Base-by-base conservation (phyloP, 2,113 vertebrate genomes). In the Melanostigma gelatinosum region DNA sequence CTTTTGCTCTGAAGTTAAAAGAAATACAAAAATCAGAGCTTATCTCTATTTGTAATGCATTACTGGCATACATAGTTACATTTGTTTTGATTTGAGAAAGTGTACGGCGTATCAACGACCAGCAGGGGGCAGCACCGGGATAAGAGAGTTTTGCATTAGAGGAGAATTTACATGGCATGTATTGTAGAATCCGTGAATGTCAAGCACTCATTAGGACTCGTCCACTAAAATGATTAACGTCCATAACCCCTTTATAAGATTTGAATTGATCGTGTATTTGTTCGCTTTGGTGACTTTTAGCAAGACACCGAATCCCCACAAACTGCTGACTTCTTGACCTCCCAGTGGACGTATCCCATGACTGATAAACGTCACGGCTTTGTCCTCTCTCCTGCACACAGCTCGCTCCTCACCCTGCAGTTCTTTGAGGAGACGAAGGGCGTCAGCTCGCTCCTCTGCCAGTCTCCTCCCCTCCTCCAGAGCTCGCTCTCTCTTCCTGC, bases 381-480 rank as follows among this genome's bases (percentile, higher is more conserved):
- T 55, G 34, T 64, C 24, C 18, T 22, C 7, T 38, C 44, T 48
- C 1, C 6, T 34, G 16, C n/a, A 8, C 20, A 16, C 32, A 77
- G 24, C 38, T 58, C 1, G 3, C 10, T 73, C 57, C 88, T 93
- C 82, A 95, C 95, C 94, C 71, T 94, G 92, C 63, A 95, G 84
- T 76, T 95, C 95, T 83, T 90, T 94, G 58, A 96, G 84, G 12
- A 91, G 91, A 69, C 65, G 82, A 63, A 93, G 89, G 80, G 94
- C 89, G 71, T 94, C 91, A 22, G 84, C 90, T 73, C 78, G 87
- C 62, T 96, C 93, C 62, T 95, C 91, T 9, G 83, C 77, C 77
- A 95, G 89, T 50, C 83, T 94, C 84, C 86, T 94, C 85, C 93
- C 91, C 67, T 95, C 93, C 78, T 95, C 94, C 61, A 96, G 89